Base-by-base conservation (phyloP, 2,888 invertebrate genomes). In the Drosophila anomalata region DNA sequence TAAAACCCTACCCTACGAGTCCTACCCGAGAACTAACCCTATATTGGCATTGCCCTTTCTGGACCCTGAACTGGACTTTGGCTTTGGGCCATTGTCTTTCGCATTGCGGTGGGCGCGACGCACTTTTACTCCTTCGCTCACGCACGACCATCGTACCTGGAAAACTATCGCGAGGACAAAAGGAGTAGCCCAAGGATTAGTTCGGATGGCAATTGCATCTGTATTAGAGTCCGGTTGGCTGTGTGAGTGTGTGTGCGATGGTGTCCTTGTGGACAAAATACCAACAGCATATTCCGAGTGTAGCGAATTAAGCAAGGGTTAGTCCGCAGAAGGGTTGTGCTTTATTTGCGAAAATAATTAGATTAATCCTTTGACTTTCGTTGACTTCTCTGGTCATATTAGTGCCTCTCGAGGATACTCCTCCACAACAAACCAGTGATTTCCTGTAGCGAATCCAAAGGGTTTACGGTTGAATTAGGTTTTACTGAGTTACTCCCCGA, bases 331-430 rank as follows among this genome's bases (percentile, higher is more conserved):
- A 79, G 79, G 83, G 70, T 82, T 85, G 79, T 44, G 44, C 68
- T 80, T 88, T 84, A 89, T 90, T 90, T 89, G 80, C 69, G 58
- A 90, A 91, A 90, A 89, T 91, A 84, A 90, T 90, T 90, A 90
- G 89, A 89, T 89, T 90, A 85, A 91, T 90, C 91, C 91, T 77
- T 74, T 79, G 72, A 56, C 73, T 50, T 17, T 20, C 14, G 79
- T 69, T 55, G 51, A 70, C 65, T 79, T 87, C 74, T 75, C 76
- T 82, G 85, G 85, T 86, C 88, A 71, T 72, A 89, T 85, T 88
- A 88, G 86, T 68, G 74, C 65, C 46, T 54, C 50, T 57, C 22
- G 48, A 65, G 79, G 68, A 75, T 54, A 65, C 78, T 83, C 80
- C 78, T 74, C 76, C 52, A 42, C 22, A 67, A 47, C 60, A 46